Base-by-base conservation (phyloP, 2,888 invertebrate genomes). In the Amiota mariae region DNA sequence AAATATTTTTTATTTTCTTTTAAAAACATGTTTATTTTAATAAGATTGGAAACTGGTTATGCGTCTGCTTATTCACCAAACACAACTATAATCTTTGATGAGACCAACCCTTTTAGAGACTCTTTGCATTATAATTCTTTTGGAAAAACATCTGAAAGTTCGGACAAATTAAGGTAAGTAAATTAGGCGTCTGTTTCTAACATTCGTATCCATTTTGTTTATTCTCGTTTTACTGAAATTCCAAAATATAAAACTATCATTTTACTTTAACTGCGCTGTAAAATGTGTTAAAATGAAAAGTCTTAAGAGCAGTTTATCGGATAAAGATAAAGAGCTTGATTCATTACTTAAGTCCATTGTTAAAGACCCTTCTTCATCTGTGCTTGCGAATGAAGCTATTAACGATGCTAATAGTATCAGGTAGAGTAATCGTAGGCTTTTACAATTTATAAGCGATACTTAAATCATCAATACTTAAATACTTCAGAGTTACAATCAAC, bases 301-400 rank as follows among this genome's bases (percentile, higher is more conserved):
- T 88, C 89, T 90, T 85, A 90, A 89, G 86, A 90, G 90, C 87
- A 88, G 89, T 85, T 88, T 89, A 77, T 89, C 89, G 91, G 93
- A 82, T 91, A 93, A 88, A 93, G 92, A 92, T 87, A 90, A 87
- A 86, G 92, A 92, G 87, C 89, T 96, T 81, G 96, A 96, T 90
- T 94, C 93, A 80, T 91, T 96, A 73, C 92, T 96, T 77, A 95
- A 95, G 89, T 94, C 94, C 83, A 91, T 94, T 82, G 93, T 94
- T 73, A 94, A 94, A 90, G 94, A 94, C 88, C 92, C 92, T 81
- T 89, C 92, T 81, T 90, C 89, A 84, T 91, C 91, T 77, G 90
- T 92, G 79, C 91, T 92, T 90, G 90, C 92, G 88, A 86, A 91
- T 85, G 91, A 93, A 90, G 88, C 92, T 84, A 91, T 91, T 85